Conservation (phyloP, 2,888 invertebrate species). For the Drepana falcataria region DNA sequence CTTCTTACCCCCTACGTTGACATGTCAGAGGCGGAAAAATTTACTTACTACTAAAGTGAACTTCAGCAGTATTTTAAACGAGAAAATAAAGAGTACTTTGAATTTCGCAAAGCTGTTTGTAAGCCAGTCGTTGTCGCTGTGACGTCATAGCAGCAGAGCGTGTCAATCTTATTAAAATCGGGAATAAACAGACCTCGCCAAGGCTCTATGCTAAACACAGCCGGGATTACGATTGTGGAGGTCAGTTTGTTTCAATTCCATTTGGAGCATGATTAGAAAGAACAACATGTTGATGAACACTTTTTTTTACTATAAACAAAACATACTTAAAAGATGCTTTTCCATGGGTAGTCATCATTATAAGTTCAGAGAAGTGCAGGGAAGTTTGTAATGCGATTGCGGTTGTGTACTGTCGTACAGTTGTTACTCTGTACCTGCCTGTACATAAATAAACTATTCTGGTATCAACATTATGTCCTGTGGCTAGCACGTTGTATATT, state of each 20-base stretch:
- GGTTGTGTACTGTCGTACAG: conserved; percentile 5
- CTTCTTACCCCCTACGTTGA: not conserved
- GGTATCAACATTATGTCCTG: too few species aligned
- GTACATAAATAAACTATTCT: not conserved
- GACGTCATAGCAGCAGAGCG: conserved; percentile 20
- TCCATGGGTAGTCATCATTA: not conserved
- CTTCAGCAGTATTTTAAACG: conserved; percentile 10
- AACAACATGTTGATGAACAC: too few species aligned
- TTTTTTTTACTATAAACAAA: too few species aligned
- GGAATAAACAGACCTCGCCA: conserved; percentile 41
- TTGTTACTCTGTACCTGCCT: conserved; percentile 1
- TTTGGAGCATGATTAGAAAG: too few species aligned
- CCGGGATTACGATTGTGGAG: conserved; percentile 30
- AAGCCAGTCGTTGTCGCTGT: conserved; percentile 14
- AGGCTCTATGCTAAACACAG: conserved; percentile 22
- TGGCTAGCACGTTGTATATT: too few species aligned
- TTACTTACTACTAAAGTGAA: not conserved
- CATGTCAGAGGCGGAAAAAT: not conserved
- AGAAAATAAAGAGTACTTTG: conserved; percentile 14
- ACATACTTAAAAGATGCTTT: not conserved
- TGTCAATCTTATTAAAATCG: conserved; percentile 40
- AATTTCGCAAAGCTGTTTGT: conserved; percentile 7
- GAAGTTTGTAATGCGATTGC: conserved; percentile 18
- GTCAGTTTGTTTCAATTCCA: conserved; percentile 16
- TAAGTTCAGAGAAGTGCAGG: conserved; percentile 6